Conservation (phyloP, 2,113 vertebrate genomes). For the Psilopogon haemacephalus region DNA sequence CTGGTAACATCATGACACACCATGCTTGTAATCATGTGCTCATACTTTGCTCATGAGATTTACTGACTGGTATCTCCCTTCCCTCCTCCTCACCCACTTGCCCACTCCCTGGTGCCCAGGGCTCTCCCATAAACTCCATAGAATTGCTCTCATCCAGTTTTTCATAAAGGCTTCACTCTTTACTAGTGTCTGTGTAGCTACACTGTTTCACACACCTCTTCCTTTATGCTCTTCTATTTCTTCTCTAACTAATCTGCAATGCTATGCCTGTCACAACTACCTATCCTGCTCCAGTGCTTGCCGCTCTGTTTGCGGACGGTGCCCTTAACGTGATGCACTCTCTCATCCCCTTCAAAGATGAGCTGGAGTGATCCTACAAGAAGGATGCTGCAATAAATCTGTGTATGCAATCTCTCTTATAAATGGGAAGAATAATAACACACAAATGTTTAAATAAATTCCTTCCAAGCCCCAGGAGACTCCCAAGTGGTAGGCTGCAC, state of each 20-base stretch:
- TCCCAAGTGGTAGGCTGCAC: neutral
- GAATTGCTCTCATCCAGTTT: neutral
- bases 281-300: neutral
- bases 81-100: neutral
- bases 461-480: neutral
- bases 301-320: neutral
- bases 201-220: neutral
- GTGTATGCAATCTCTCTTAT: neutral
- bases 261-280: neutral
- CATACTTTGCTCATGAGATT: neutral
- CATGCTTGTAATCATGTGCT: neutral
- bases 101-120: neutral
- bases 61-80: neutral
- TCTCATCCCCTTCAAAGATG: neutral
- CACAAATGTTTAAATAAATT: slow-evolving; percentile 51
- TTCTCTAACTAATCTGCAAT: neutral
- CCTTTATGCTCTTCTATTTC: neutral
- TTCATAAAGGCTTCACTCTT: neutral
- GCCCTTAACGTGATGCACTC: neutral
- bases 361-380: neutral
- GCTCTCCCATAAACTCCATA: neutral
- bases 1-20: neutral
- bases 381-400: slow-evolving; percentile 2
- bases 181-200: neutral
- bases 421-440: slow-evolving; percentile 25